A percentile compares a stretch with the other conserved stretches of the same genome.
phyloP scores from a whole-genome alignment of 2,888 invertebrate genomes.

The Trypoxylon attenuatum region DNA sequence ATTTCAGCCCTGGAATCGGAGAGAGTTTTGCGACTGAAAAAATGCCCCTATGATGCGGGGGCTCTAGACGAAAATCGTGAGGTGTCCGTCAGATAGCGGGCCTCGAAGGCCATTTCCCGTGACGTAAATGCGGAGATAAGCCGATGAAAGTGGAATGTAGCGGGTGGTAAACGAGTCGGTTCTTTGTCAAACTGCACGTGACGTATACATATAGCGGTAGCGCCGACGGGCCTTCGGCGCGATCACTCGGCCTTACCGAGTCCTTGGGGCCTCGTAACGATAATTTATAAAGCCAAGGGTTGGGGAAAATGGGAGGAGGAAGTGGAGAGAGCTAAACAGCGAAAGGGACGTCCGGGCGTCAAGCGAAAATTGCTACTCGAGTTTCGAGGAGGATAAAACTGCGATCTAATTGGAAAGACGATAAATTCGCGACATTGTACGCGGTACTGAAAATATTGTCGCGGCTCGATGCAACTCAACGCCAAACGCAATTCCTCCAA shows the following conservation, averaged over 20 bases:
- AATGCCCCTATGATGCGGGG: too few species aligned
- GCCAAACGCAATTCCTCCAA: too few species aligned
- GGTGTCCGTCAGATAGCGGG: too few species aligned
- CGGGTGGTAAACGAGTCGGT: conserved; percentile 40
- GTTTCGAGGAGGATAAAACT: conserved; percentile 30
- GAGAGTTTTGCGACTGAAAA: too few species aligned
- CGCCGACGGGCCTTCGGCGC: conserved; percentile 24
- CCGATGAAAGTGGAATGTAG: too few species aligned
- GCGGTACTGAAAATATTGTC: too few species aligned
- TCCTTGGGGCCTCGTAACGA: conserved; percentile 31
- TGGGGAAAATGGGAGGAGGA: background rate
- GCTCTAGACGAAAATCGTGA: too few species aligned
- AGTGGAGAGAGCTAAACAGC: background rate
- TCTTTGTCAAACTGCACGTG: conserved; percentile 42
- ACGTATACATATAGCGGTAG: conserved; percentile 51
- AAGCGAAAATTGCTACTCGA: conserved; percentile 28
- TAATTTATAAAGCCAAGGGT: conserved; percentile 36
- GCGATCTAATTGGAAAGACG: conserved; percentile 22
- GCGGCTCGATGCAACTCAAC: background rate
- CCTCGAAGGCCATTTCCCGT: too few species aligned
- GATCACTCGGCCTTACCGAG: conserved; percentile 21
- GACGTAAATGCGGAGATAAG: too few species aligned
- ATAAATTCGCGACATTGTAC: too few species aligned
- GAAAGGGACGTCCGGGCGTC: conserved; percentile 9
- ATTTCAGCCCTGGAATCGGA: too few species aligned